Evolutionary conservation across 2,113 vertebrate species (phyloP), one percentile per base, ranked within the genome.

Genomic region (Saguinus midas): DNA sequence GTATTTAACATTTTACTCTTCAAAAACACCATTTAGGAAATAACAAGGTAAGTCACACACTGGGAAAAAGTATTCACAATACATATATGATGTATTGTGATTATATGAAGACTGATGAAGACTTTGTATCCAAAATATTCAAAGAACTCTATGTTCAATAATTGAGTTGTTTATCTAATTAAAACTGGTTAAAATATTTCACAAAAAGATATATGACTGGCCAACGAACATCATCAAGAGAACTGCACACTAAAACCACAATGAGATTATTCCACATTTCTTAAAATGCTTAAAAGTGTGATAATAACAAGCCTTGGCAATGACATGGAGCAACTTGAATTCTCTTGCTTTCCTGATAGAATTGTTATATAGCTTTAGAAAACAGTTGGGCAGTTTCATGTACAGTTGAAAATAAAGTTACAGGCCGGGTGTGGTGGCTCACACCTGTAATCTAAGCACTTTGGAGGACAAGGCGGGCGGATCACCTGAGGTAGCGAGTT

Each of bases 1-100:
- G n/a, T 55, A 91, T 83, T 97, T 87, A 94, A 75, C 29, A 82
- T 72, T 58, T 61, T 23, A 43, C 45, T 92, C 48, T 92, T 92
- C 35, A 37, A 73, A 97, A 95, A 91, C 21, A 61, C 1, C 32
- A 70, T 43, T 91, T 91, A 95, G 32, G 43, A 95, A 94, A 94
- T 58, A 87, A 87, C 57, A 90, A 87, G 13, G 16, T 55, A 57
- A 87, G 58, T 68, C 48, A 92, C 5, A 70, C 6, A 73, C 13
- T 52, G 9, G 48, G 45, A 90, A 55, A 93, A 79, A 95, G 87
- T 78, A 92, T 40, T 92, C 68, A 95, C 25, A 86, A 78, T 57
- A 37, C 29, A 82, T 90, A 17, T 17, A 52, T 52, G 16, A 52
- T 52, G 52, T 52, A 52, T 52, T 52, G 52, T 52, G 52, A 52